These are phyloP conservation scores for Adelges cooleyi DNA, from an alignment of 1,140 invertebrate genomes.

Conservation along the genomic window DNA sequence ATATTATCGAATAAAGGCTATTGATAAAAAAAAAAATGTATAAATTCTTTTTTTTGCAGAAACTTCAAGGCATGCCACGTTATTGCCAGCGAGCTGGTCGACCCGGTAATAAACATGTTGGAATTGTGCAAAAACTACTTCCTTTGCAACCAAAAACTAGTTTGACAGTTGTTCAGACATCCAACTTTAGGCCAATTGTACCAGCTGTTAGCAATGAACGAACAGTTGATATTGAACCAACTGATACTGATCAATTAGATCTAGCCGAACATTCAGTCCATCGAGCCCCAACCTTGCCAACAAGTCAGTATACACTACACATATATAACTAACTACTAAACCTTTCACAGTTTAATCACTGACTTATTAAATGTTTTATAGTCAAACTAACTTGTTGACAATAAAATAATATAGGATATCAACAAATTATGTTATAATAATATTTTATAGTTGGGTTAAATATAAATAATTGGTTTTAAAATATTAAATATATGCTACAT, in stretches of 20 bases:
- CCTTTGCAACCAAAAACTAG: constrained; percentile 42
- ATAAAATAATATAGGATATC: no score
- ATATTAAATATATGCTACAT: no score
- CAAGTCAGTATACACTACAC: constrained; percentile 15
- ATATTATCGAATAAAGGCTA: no score
- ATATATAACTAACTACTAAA: no score
- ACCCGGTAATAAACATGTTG: constrained; percentile 40
- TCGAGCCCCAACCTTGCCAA: background rate
- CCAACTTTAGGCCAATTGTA: constrained; percentile 11
- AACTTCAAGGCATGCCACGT: constrained; percentile 23
- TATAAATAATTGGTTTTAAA: no score
- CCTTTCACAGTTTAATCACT: no score
- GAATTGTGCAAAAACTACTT: constrained; percentile 47
- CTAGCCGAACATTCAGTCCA: background rate
- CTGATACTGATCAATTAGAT: background rate
- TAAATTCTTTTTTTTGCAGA: constrained; percentile 28
- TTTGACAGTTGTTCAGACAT: constrained; percentile 35
- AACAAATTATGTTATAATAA: no score
- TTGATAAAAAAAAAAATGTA: no score
- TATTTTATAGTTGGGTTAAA: no score
- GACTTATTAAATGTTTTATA: no score
- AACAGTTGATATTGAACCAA: background rate
- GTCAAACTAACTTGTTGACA: no score
- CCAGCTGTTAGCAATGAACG: background rate
- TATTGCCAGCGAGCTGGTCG: constrained; percentile 33